These are phyloP conservation scores for Proales similis DNA, from an alignment of 1,140 invertebrate species.

Conservation along the genomic window DNA sequence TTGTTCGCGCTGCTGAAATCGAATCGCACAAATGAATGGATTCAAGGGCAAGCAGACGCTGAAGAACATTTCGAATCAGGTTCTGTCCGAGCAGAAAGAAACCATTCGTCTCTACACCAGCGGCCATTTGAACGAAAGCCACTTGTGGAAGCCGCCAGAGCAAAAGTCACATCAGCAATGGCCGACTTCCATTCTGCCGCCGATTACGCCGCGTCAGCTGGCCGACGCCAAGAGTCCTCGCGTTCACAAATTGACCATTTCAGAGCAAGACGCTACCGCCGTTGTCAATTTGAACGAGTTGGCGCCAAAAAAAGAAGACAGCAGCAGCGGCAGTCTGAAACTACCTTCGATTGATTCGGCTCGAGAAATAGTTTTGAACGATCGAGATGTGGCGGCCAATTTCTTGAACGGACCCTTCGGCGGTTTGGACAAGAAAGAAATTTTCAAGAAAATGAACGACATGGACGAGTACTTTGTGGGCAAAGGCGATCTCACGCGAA, in stretches of 20 bases:
- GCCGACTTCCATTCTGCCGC: not conserved
- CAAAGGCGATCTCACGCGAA: slow-evolving; percentile 8
- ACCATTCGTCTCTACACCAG: slow-evolving; percentile 10
- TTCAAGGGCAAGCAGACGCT: not conserved
- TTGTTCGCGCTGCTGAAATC: too few relatives aligned
- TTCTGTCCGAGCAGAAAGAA: slow-evolving; percentile 8
- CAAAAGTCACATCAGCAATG: slow-evolving; percentile 15
- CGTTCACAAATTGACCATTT: too few relatives aligned
- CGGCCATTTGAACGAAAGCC: slow-evolving; percentile 34
- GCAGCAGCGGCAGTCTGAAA: not conserved
- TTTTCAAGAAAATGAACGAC: slow-evolving; percentile 17
- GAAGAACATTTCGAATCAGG: slow-evolving; percentile 21
- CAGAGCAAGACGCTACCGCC: too few relatives aligned
- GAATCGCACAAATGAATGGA: too few relatives aligned
- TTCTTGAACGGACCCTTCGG: slow-evolving; percentile 11
- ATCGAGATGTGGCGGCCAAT: too few relatives aligned
- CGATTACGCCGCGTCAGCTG: too few relatives aligned
- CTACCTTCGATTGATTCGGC: not conserved
- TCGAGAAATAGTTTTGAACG: slow-evolving; percentile 22
- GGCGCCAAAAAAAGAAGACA: not conserved
- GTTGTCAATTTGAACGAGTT: not conserved
- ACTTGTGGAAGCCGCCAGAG: slow-evolving; percentile 19
- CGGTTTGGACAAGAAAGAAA: slow-evolving; percentile 23
- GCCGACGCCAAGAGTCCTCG: too few relatives aligned
- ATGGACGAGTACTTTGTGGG: slow-evolving; percentile 3